Evolutionary conservation across 2,113 vertebrate genomes (phyloP), one percentile per base, ranked within the genome.

Genomic region (Meleagris gallopavo): DNA sequence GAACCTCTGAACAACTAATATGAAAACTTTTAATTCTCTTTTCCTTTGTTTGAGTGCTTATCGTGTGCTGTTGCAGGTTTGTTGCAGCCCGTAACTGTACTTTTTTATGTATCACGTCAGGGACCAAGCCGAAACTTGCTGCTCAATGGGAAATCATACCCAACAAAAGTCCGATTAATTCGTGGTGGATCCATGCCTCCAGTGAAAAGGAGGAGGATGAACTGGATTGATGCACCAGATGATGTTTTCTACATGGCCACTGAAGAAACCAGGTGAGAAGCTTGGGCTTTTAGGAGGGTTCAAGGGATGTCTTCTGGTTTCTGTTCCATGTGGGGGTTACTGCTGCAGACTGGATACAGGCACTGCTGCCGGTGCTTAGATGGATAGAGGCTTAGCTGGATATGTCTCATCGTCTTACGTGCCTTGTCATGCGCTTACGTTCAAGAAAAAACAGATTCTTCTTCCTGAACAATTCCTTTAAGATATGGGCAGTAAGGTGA

Each of bases 121-220:
- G 98, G 97, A 98, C 98, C 97, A 99, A 99, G 98, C 98, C 99
- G 98, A 99, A 99, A 98, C 97, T 96, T 96, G 93, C 97, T 98
- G 98, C 99, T 97, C 98, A 99, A 98, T 96, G 99, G 99, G 98
- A 99, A 98, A 99, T 99, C 97, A 92, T 99, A 98, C 97, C 99
- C 98, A 97, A 98, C 98, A 99, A 99, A 98, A 98, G 99, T 96
- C 95, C 98, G 97, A 97, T 98, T 96, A 98, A 99, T 96, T 97
- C 98, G 92, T 83, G 97, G 93, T 97, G 99, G 92, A 95, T 98
- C 95, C 95, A 98, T 94, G 97, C 98, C 96, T 96, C 98, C 96
- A 13, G 99, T 98, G 98, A 99, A 98, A 98, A 99, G 97, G 98
- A 99, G 98, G 98, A 98, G 97, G 93, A 98, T 98, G 98, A 99